Percentiles rank a stretch among this genome's conserved stretches.
These are phyloP conservation scores for Scophthalmus maximus DNA, from an alignment of 2,113 vertebrate species.

Conservation along the genomic window DNA sequence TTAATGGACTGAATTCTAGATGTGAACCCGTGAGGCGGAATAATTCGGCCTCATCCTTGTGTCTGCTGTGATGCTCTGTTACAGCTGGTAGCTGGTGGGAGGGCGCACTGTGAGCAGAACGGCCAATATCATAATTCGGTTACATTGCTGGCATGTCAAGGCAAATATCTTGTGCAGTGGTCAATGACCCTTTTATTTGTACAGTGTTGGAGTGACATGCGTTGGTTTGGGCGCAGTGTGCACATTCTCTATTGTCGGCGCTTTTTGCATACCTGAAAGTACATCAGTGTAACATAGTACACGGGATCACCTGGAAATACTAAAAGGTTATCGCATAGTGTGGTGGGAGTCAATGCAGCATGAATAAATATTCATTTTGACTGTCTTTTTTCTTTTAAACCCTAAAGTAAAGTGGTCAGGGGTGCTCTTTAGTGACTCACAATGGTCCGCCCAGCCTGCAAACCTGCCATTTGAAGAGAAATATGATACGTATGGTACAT, in stretches of 20 bases:
- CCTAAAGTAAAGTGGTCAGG: no score
- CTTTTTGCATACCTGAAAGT: neutral
- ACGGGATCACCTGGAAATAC: neutral
- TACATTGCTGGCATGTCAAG: constrained; percentile 24
- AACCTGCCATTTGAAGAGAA: neutral
- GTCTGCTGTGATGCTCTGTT: constrained; percentile 10
- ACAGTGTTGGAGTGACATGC: neutral
- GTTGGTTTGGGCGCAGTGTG: neutral
- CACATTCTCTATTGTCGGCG: neutral
- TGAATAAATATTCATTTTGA: neutral
- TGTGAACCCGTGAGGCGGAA: constrained; percentile 24
- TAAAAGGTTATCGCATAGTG: neutral
- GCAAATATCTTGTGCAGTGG: constrained; percentile 26
- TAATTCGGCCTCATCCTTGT: constrained; percentile 3
- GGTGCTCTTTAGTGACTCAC: no score
- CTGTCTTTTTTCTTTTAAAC: neutral
- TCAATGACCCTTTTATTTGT: constrained; percentile 32
- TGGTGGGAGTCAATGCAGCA: neutral
- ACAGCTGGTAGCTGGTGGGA: constrained; percentile 4
- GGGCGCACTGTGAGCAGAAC: constrained; percentile 12
- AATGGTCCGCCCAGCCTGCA: neutral
- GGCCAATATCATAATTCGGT: constrained; percentile 15
- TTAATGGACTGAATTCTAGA: constrained; percentile 49
- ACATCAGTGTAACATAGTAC: neutral
- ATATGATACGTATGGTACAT: no score